These are phyloP conservation scores for Penaeus japonicus DNA, from an alignment of 1,140 invertebrate genomes.

Conservation along the genomic window DNA sequence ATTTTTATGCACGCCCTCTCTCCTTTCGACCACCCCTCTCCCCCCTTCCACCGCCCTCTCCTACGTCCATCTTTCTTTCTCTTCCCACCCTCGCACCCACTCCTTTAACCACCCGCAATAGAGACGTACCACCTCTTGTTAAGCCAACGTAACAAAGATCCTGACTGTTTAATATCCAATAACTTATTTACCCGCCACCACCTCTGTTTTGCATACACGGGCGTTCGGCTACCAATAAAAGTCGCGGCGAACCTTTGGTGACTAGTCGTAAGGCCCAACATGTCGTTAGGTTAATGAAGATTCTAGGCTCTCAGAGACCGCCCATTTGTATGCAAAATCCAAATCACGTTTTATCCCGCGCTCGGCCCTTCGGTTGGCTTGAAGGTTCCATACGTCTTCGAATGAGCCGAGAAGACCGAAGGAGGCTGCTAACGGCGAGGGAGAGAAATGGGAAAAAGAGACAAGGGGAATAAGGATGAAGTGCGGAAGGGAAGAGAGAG, in stretches of 20 bases:
- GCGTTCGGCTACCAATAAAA: constrained; percentile 44
- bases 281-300: constrained; percentile 21
- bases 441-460: too few species aligned
- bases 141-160: constrained; percentile 43
- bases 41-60: too few species aligned
- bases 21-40: neutral
- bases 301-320: constrained; percentile 10
- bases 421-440: too few species aligned
- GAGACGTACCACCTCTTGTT: constrained; percentile 30
- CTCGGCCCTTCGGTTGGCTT: neutral
- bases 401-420: too few species aligned
- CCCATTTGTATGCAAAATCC: constrained; percentile 49
- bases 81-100: too few species aligned
- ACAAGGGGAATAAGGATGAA: too few species aligned
- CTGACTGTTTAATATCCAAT: constrained; percentile 56
- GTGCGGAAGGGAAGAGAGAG: too few species aligned
- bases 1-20: neutral
- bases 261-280: constrained; percentile 22
- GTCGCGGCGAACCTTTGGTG: constrained; percentile 1
- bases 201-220: constrained; percentile 53
- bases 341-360: constrained; percentile 43
- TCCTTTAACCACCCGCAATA: neutral
- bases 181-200: constrained; percentile 50
- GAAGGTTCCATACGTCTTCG: too few species aligned
- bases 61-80: too few species aligned